Evolutionary conservation across 1,140 invertebrate species (phyloP).

Genomic region (Drosophila nebulosa): DNA sequence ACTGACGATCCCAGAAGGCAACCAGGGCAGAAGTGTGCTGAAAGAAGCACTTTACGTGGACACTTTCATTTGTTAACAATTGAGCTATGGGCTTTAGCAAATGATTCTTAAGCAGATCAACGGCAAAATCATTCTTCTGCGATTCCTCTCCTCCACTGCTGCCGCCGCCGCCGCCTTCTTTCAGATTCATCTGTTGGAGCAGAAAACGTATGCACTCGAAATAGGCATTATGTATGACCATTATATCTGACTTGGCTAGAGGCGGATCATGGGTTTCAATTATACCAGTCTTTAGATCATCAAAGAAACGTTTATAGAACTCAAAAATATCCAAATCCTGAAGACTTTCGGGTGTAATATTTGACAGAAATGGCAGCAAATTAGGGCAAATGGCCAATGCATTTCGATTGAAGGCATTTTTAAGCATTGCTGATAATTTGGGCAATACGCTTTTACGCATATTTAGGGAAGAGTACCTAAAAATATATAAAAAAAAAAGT

Average conservation of each 20-base stretch:
- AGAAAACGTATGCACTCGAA: constrained; percentile 88
- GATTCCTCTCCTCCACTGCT: background rate
- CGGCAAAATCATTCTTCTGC: constrained; percentile 22
- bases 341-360: constrained; percentile 82
- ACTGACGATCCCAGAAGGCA: constrained; percentile 83
- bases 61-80: constrained; percentile 77
- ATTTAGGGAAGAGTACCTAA: constrained; percentile 86
- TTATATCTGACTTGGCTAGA: constrained; percentile 83
- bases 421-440: constrained; percentile 86
- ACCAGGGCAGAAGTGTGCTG: constrained; percentile 82
- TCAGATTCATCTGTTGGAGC: constrained; percentile 80
- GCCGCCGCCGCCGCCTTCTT: no score
- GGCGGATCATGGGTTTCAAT: constrained; percentile 42
- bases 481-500: no score
- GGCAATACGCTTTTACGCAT: constrained; percentile 87
- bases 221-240: constrained; percentile 84
- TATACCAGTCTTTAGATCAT: constrained; percentile 82
- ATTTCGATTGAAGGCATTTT: constrained; percentile 87
- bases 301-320: constrained; percentile 87
- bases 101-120: constrained; percentile 78
- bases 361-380: constrained; percentile 87
- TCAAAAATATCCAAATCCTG: constrained; percentile 80
- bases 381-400: constrained; percentile 87
- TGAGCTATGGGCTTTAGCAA: constrained; percentile 82
- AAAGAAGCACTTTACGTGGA: constrained; percentile 81